phyloP scores from a whole-genome alignment of 2,797 vertebrate genomes.

The Aphelocoma californica region DNA sequence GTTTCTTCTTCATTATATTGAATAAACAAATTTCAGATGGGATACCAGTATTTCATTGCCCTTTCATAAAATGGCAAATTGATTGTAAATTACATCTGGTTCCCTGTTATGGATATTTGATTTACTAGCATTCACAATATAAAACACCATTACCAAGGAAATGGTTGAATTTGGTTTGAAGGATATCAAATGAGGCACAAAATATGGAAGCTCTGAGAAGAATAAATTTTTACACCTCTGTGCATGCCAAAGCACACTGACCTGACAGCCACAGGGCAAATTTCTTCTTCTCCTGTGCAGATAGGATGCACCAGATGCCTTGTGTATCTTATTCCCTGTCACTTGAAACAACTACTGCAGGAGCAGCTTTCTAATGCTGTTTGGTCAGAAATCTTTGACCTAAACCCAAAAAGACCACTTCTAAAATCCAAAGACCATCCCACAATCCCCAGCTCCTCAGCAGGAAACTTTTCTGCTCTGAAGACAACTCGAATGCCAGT shows the following conservation, averaged over 20 bases:
- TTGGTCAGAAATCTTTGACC: neutral
- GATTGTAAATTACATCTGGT: neutral
- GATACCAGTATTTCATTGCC: neutral
- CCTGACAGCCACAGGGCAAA: neutral
- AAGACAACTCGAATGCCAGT: neutral
- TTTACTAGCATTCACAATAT: neutral
- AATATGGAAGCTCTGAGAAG: neutral
- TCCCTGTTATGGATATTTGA: neutral
- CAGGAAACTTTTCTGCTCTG: neutral
- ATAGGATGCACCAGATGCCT: neutral
- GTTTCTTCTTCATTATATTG: neutral
- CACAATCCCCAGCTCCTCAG: neutral
- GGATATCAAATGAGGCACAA: neutral
- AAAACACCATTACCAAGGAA: neutral
- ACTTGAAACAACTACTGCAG: neutral
- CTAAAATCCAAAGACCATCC: neutral
- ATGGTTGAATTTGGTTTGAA: neutral
- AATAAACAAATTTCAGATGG: conserved; percentile 2
- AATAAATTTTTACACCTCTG: neutral
- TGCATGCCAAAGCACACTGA: neutral
- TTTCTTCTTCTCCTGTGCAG: neutral
- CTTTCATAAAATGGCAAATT: conserved; percentile 4
- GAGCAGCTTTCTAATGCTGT: neutral
- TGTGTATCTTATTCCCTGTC: neutral
- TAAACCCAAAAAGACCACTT: neutral